Evolutionary conservation across 64 coral and sea anemone species (phyloP).

Genomic region (Dendrophyllia cribrosa): DNA sequence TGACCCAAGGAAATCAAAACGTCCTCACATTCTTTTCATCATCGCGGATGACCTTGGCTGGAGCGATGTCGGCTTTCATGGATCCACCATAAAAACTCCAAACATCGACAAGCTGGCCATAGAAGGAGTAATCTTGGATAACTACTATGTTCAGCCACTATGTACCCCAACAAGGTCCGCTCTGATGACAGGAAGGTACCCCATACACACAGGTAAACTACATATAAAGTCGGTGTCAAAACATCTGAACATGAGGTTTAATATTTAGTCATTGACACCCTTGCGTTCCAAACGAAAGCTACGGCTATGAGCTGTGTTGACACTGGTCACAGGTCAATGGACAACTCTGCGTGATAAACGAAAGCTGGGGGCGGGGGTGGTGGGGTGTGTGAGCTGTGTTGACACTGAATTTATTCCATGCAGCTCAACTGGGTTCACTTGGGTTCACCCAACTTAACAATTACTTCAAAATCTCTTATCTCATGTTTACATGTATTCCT

Average conservation of each 20-base stretch:
- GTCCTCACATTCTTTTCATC: conserved; percentile 43
- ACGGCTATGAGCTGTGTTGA: too few relatives aligned
- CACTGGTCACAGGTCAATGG: too few relatives aligned
- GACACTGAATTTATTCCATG: too few relatives aligned
- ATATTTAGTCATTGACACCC: not conserved
- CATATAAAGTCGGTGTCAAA: not conserved
- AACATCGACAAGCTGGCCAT: conserved; percentile 39
- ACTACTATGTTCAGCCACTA: conserved; percentile 54
- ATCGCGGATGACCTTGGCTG: conserved; percentile 64
- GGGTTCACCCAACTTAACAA: too few relatives aligned
- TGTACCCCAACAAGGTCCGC: conserved; percentile 42
- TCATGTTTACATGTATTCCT: too few relatives aligned
- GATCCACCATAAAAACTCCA: conserved; percentile 28
- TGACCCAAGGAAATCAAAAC: not conserved
- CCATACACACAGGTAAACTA: conserved; percentile 38
- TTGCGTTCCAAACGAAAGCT: too few relatives aligned
- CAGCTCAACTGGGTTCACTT: too few relatives aligned
- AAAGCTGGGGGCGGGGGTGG: too few relatives aligned
- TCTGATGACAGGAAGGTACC: conserved; percentile 47
- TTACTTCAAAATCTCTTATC: too few relatives aligned
- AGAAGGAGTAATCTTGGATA: conserved; percentile 60
- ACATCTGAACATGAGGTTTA: not conserved
- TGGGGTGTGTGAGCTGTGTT: too few relatives aligned
- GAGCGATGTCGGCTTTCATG: conserved; percentile 56
- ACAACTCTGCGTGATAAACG: too few relatives aligned